Evolutionary conservation across 1,140 invertebrate genomes (phyloP).

Genomic region (Mercenaria mercenaria): DNA sequence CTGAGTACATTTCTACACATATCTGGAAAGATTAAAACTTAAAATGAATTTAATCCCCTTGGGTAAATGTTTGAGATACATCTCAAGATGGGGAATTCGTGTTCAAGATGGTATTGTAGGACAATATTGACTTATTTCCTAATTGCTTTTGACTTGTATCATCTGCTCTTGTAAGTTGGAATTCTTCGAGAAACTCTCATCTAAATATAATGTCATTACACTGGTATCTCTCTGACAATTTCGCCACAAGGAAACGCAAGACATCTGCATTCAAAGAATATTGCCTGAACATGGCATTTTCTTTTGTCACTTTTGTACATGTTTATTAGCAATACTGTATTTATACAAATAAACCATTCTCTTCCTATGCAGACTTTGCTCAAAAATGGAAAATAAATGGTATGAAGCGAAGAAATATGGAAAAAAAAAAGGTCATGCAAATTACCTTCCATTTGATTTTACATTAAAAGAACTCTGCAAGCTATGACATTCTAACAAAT

Average conservation of each 20-base stretch:
- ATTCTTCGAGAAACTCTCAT: neutral
- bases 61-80: constrained; percentile 22
- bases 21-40: neutral
- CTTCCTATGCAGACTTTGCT: no score
- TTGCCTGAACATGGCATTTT: neutral
- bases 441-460: no score
- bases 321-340: no score
- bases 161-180: neutral
- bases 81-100: neutral
- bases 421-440: no score
- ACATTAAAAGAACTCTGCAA: no score
- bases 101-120: neutral
- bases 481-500: no score
- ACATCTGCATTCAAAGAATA: neutral
- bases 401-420: no score
- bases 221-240: neutral
- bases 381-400: no score
- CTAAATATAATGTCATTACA: neutral
- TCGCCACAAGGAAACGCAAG: neutral
- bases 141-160: constrained; percentile 28
- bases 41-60: constrained; percentile 42
- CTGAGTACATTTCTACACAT: constrained; percentile 22
- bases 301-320: no score
- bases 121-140: neutral
- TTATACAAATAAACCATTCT: no score